Percentiles rank a stretch among this genome's conserved stretches.
Evolutionary conservation across 2,113 vertebrate species (phyloP).

Genomic region (Siniperca chuatsi): DNA sequence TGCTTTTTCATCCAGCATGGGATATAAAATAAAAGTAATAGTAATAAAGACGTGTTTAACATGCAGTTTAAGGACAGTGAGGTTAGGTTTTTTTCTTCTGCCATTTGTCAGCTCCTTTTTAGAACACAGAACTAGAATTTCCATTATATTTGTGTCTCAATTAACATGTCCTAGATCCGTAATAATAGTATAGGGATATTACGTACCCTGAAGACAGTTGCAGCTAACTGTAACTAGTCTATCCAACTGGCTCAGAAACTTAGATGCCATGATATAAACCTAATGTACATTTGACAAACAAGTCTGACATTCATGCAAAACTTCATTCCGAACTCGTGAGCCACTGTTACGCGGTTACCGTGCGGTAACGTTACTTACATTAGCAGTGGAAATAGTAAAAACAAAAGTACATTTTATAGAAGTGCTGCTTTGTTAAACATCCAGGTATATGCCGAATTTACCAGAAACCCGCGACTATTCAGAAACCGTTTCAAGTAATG

Average conservation of each 20-base stretch:
- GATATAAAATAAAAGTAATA: not conserved
- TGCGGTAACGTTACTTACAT: not conserved
- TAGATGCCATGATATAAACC: not conserved
- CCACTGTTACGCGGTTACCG: not conserved
- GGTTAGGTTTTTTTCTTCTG: not conserved
- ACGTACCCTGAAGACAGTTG: not conserved
- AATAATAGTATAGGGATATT: not conserved
- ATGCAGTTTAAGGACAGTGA: not conserved
- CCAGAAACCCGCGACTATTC: not conserved
- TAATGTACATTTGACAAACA: not conserved
- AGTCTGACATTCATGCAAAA: not conserved
- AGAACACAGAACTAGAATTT: conserved; percentile 13
- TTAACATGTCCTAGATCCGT: conserved; percentile 40
- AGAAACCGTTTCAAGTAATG: fast-evolving
- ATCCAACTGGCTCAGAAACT: not conserved
- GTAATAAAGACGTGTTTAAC: not conserved
- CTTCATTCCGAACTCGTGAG: not conserved
- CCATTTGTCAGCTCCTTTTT: not conserved
- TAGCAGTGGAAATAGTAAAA: not conserved
- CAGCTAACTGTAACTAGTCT: not conserved
- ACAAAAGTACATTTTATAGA: not conserved
- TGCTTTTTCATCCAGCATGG: not conserved
- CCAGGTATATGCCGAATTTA: not conserved
- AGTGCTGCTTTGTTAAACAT: not conserved
- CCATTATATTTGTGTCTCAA: conserved; percentile 34